Percentiles rank a stretch among this genome's conserved stretches.
These are phyloP conservation scores for Plutella xylostella DNA, from an alignment of 2,888 invertebrate genomes.

Conservation along the genomic window DNA sequence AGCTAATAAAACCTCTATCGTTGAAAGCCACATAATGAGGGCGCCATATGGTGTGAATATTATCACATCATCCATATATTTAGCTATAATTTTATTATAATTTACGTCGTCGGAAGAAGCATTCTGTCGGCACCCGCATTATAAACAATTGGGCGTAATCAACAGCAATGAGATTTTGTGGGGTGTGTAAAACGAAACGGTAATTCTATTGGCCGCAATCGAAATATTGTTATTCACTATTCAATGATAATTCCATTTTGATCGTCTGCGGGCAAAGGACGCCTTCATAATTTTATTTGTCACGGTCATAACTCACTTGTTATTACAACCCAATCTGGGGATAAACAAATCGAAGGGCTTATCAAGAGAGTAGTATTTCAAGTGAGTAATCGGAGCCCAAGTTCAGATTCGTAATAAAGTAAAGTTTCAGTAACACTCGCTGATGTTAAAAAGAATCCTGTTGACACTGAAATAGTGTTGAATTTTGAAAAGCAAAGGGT, in stretches of 20 bases:
- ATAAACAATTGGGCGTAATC: constrained; percentile 65
- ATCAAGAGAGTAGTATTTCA: background rate
- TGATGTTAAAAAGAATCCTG: background rate
- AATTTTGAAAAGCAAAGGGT: background rate
- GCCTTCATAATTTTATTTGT: constrained; percentile 23
- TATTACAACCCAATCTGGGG: constrained; percentile 1
- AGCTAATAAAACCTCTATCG: too few species aligned
- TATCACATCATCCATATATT: constrained; percentile 24
- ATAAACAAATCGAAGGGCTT: constrained; percentile 6
- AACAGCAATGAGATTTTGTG: constrained; percentile 65
- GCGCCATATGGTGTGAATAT: constrained; percentile 28
- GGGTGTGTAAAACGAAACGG: constrained; percentile 27
- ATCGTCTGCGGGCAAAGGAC: constrained; percentile 45
- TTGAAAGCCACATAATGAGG: constrained; percentile 15
- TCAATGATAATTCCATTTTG: constrained; percentile 54
- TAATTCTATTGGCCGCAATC: constrained; percentile 65
- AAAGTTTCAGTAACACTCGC: too few species aligned
- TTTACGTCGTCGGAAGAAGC: constrained; percentile 57
- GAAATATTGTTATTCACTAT: constrained; percentile 61
- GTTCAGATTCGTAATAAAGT: too few species aligned
- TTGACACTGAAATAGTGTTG: background rate
- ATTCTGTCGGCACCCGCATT: constrained; percentile 63
- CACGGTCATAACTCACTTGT: constrained; percentile 13
- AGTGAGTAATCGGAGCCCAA: too few species aligned
- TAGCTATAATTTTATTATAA: constrained; percentile 52